phyloP scores from a whole-genome alignment of 1,140 invertebrate genomes.

The Harlomillsia oculata region DNA sequence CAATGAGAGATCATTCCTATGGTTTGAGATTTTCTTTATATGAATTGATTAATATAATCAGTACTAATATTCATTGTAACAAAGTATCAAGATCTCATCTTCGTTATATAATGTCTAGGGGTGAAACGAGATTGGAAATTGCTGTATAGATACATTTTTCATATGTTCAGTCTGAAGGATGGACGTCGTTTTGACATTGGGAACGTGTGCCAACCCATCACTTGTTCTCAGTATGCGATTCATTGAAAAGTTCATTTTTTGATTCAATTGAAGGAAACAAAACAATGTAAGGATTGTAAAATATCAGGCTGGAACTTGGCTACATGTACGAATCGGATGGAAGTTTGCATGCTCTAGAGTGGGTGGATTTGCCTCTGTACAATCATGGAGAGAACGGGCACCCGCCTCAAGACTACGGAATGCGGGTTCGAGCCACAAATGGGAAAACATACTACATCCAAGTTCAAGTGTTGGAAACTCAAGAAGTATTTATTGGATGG shows the following conservation, averaged over 20 bases:
- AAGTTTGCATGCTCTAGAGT: conserved; percentile 47
- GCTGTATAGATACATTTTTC: conserved; percentile 60
- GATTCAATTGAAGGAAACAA: too few species aligned
- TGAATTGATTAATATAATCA: neutral
- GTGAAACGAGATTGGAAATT: conserved; percentile 57
- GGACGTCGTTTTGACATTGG: conserved; percentile 52
- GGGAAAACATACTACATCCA: conserved; percentile 43
- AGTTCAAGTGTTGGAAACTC: conserved; percentile 50
- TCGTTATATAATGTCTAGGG: conserved; percentile 39
- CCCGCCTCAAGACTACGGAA: conserved; percentile 51
- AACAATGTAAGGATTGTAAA: too few species aligned
- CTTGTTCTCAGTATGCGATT: conserved; percentile 48
- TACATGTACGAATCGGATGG: conserved; percentile 51
- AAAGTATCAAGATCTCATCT: conserved; percentile 2
- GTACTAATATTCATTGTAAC: neutral
- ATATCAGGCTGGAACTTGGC: conserved; percentile 55
- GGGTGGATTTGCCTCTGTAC: conserved; percentile 52
- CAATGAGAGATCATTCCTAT: conserved; percentile 57
- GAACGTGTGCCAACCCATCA: conserved; percentile 55
- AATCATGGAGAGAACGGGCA: conserved; percentile 55
- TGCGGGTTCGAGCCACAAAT: conserved; percentile 52
- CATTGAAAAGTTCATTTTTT: too few species aligned
- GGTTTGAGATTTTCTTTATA: conserved; percentile 43
- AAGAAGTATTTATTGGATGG: conserved; percentile 55
- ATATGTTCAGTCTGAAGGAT: conserved; percentile 56